phyloP scores from a whole-genome alignment of 2,888 invertebrate genomes.

The Patella pellucida region DNA sequence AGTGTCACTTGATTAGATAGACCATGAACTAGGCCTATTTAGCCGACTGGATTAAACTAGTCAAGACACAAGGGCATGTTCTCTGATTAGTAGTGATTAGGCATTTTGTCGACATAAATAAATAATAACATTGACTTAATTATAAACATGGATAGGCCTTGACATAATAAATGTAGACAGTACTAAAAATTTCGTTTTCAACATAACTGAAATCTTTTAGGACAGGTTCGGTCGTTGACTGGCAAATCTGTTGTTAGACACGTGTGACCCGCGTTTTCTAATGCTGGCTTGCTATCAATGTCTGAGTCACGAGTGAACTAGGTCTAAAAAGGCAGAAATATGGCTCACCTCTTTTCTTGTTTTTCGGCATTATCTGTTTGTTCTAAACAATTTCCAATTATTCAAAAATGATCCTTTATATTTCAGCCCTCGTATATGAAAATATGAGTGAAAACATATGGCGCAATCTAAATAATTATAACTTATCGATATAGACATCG shows the following conservation, averaged over 20 bases:
- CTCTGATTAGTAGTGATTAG: too few relatives aligned
- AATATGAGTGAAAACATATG: constrained; percentile 48
- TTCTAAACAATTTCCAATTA: constrained; percentile 47
- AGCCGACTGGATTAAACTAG: too few relatives aligned
- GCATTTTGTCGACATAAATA: too few relatives aligned
- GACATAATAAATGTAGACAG: too few relatives aligned
- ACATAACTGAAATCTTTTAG: not conserved
- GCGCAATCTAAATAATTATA: constrained; percentile 41
- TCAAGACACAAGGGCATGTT: too few relatives aligned
- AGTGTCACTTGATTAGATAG: too few relatives aligned
- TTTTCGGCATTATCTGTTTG: constrained; percentile 60
- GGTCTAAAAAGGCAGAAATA: not conserved
- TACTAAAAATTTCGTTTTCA: too few relatives aligned
- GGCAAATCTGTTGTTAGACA: not conserved
- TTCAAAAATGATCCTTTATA: constrained; percentile 49
- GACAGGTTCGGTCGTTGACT: not conserved
- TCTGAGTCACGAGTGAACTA: not conserved
- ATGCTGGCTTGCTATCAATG: not conserved
- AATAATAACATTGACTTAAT: too few relatives aligned
- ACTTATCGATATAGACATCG: constrained; percentile 52
- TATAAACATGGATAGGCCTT: too few relatives aligned
- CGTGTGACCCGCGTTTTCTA: not conserved
- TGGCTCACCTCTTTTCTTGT: constrained; percentile 54
- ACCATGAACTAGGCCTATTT: too few relatives aligned
- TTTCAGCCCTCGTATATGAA: constrained; percentile 58